Percentiles rank a stretch among this genome's conserved stretches.
phyloP scores from a whole-genome alignment of 2,888 invertebrate species.

The Caenorhabditis sinica region DNA sequence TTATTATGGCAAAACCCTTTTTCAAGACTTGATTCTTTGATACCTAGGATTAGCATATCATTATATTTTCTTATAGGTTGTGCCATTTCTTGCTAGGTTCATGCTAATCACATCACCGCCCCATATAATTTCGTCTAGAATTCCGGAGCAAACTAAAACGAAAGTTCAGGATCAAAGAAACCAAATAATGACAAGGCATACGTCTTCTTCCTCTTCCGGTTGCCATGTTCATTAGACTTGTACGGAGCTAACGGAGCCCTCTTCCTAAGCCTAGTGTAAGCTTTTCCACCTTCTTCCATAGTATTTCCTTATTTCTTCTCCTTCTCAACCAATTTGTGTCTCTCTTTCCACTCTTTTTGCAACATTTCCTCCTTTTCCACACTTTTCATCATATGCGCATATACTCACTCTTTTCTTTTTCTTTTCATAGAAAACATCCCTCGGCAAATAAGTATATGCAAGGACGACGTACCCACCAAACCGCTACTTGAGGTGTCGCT shows the following conservation, averaged over 20 bases:
- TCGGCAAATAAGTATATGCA: constrained; percentile 45
- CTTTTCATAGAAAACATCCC: constrained; percentile 33
- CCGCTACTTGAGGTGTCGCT: constrained; percentile 23
- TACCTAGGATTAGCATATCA: too few relatives aligned
- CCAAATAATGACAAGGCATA: background rate
- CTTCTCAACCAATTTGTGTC: constrained; percentile 9
- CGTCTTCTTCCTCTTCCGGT: constrained; percentile 7
- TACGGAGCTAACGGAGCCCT: background rate
- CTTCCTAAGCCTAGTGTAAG: constrained; percentile 1
- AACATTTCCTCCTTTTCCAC: constrained; percentile 31
- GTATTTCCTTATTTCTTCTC: constrained; percentile 11
- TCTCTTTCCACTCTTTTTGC: constrained; percentile 8
- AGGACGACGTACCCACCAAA: constrained; percentile 14
- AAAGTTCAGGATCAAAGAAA: background rate
- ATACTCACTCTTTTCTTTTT: background rate
- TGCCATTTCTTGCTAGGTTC: too few relatives aligned
- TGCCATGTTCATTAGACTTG: constrained; percentile 7
- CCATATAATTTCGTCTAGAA: too few relatives aligned
- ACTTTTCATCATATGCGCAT: constrained; percentile 22
- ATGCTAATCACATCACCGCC: too few relatives aligned
- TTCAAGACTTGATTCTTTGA: too few relatives aligned
- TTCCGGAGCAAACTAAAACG: too few relatives aligned
- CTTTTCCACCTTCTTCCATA: constrained; percentile 38
- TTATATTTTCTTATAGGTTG: too few relatives aligned
- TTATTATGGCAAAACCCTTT: too few relatives aligned